Percentiles rank a stretch among this genome's conserved stretches.
These are phyloP conservation scores for Poeciliopsis presidionis DNA, from an alignment of 2,797 vertebrate genomes.

Conservation along the genomic window DNA sequence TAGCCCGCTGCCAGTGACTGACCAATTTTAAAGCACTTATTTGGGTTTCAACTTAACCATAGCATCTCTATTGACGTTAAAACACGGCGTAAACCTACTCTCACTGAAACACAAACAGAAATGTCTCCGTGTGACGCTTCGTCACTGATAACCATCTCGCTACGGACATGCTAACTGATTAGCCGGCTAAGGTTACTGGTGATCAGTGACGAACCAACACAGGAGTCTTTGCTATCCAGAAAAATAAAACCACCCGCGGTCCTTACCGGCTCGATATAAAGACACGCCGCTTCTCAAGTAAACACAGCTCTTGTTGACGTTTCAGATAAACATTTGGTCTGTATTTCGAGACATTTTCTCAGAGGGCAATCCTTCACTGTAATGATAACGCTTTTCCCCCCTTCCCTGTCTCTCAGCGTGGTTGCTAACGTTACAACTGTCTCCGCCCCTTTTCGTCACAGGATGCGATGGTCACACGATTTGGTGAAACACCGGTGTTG, in stretches of 20 bases:
- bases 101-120: no score
- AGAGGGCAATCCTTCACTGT: constrained; percentile 42
- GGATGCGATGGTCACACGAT: not conserved
- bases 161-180: constrained; percentile 43
- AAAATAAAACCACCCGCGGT: not conserved
- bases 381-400: constrained; percentile 20
- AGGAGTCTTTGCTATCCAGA: constrained; percentile 33
- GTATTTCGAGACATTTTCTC: constrained; percentile 43
- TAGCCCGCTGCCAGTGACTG: constrained; percentile 34
- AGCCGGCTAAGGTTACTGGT: constrained; percentile 49
- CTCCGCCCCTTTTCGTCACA: constrained; percentile 68
- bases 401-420: constrained; percentile 64
- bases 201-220: constrained; percentile 39
- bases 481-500: not conserved
- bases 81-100: fast-evolving
- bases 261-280: constrained; percentile 57
- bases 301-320: not conserved
- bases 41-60: not conserved
- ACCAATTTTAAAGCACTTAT: not conserved
- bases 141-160: constrained; percentile 14
- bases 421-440: constrained; percentile 74
- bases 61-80: fast-evolving
- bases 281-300: not conserved
- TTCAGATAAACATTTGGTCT: constrained; percentile 5
- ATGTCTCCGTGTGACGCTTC: not conserved